These are phyloP conservation scores for Psittacus erithacus DNA, from an alignment of 2,113 vertebrate genomes.

Conservation along the genomic window DNA sequence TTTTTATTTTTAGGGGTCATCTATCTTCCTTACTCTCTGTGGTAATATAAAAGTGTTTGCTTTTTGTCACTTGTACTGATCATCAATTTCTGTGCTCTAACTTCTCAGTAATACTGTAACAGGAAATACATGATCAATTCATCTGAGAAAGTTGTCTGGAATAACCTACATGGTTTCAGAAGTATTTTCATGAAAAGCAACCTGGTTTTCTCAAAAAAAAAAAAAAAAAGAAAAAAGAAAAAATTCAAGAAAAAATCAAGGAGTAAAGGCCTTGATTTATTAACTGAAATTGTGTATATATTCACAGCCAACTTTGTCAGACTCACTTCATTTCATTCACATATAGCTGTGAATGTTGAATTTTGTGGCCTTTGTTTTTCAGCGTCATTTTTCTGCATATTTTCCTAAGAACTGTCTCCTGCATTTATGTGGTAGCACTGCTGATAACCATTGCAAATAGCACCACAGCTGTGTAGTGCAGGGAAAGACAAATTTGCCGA, in stretches of 20 bases:
- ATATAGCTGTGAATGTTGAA: neutral
- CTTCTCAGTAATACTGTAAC: neutral
- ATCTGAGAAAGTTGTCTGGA: neutral
- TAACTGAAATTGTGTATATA: neutral
- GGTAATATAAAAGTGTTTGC: neutral
- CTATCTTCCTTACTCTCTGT: neutral
- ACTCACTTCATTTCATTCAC: conserved; percentile 4
- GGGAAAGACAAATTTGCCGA: neutral
- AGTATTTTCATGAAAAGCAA: neutral
- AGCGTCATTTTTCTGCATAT: neutral
- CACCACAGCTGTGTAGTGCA: neutral
- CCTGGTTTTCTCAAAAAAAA: neutral
- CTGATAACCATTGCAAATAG: conserved; percentile 37
- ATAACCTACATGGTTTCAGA: neutral
- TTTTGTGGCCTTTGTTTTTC: conserved; percentile 30
- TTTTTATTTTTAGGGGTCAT: neutral
- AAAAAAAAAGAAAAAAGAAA: too few species aligned
- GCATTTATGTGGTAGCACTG: conserved; percentile 16
- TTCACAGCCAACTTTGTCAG: neutral
- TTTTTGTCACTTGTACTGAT: neutral
- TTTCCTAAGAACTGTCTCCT: conserved; percentile 20
- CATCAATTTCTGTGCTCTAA: neutral
- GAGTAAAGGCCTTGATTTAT: neutral
- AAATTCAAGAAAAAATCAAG: neutral
- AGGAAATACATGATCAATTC: neutral